A percentile compares a stretch with the other conserved stretches of the same genome.
Conservation (phyloP, 2,888 invertebrate genomes). For the Marasmarcha lunaedactyla region DNA sequence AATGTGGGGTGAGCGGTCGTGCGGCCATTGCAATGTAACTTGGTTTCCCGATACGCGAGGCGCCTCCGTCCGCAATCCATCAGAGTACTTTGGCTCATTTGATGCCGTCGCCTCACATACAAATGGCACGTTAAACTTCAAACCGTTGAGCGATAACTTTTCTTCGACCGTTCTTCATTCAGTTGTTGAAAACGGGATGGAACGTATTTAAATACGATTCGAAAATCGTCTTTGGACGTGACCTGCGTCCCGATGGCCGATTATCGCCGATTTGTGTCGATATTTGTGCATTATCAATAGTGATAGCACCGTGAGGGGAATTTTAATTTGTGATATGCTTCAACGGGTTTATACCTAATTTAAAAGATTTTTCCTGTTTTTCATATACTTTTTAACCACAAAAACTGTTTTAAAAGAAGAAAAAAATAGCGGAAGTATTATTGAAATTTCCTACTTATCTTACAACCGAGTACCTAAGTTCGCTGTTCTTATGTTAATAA, state of each 20-base stretch:
- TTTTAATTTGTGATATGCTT: too few species aligned
- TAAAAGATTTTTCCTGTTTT: too few species aligned
- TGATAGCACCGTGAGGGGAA: background rate
- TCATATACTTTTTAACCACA: too few species aligned
- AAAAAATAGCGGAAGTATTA: too few species aligned
- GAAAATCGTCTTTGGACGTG: background rate
- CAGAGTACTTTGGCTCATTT: slow-evolving; percentile 1
- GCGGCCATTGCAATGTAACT: too few species aligned
- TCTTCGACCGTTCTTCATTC: background rate
- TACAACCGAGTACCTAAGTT: too few species aligned
- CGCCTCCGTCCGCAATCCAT: background rate
- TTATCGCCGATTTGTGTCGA: background rate
- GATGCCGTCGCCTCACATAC: background rate
- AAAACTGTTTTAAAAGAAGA: too few species aligned
- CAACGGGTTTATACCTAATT: too few species aligned
- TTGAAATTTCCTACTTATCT: too few species aligned
- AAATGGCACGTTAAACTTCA: background rate
- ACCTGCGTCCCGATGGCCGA: too few species aligned
- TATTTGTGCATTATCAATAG: background rate
- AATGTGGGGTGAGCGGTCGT: too few species aligned
- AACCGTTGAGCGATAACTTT: background rate
- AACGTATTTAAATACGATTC: background rate
- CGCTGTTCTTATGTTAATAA: too few species aligned
- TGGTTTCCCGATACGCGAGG: background rate
- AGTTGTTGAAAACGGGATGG: background rate